phyloP scores from a whole-genome alignment of 2,113 vertebrate genomes.

The Malurus cyaneus region DNA sequence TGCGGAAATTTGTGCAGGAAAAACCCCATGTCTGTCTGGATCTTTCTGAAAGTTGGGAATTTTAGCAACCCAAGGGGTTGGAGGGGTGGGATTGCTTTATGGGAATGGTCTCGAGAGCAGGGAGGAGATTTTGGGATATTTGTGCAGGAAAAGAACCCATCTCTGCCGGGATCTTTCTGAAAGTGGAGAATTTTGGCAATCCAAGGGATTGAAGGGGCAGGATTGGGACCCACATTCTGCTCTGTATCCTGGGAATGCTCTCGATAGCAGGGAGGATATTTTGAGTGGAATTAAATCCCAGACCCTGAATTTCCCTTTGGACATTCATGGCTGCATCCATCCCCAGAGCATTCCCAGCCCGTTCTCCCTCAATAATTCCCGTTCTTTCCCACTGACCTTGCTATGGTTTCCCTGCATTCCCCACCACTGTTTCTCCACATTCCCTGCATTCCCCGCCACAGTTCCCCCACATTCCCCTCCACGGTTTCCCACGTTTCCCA shows the following conservation, averaged over 20 bases:
- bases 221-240: accelerated
- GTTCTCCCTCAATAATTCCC: accelerated
- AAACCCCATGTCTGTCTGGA: neutral
- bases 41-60: neutral
- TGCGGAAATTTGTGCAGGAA: neutral
- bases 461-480: too few relatives aligned
- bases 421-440: too few relatives aligned
- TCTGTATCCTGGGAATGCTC: neutral
- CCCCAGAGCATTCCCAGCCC: neutral
- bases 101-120: neutral
- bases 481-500: too few relatives aligned
- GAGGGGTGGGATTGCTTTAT: too few relatives aligned
- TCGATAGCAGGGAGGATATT: neutral
- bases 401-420: too few relatives aligned
- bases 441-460: too few relatives aligned
- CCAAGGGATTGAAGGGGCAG: accelerated
- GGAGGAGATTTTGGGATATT: neutral
- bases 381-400: too few relatives aligned
- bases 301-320: accelerated
- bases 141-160: neutral
- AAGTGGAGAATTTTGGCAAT: accelerated
- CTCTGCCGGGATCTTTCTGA: neutral
- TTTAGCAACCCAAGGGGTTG: neutral
- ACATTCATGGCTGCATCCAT: accelerated
- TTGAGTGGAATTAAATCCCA: accelerated